Percentiles rank a stretch among this genome's conserved stretches.
These are phyloP conservation scores for Notodonta ziczac DNA, from an alignment of 2,888 invertebrate species.

Conservation along the genomic window DNA sequence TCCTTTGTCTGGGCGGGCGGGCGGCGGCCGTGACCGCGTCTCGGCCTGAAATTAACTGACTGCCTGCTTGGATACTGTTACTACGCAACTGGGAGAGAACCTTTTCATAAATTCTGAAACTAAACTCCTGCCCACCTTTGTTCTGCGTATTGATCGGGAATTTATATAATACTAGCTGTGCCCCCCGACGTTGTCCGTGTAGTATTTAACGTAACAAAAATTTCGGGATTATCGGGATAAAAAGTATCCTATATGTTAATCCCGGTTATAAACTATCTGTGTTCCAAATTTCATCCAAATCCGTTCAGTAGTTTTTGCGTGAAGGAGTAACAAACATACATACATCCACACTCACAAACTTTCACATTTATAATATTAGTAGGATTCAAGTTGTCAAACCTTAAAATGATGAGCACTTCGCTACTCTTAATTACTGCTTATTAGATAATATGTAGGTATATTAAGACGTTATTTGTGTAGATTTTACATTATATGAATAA, in stretches of 20 bases:
- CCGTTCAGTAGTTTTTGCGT: too few species aligned
- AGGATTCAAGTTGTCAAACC: neutral
- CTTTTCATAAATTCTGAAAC: constrained; percentile 23
- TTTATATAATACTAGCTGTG: neutral
- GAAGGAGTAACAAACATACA: too few species aligned
- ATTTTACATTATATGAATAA: neutral
- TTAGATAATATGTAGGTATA: neutral
- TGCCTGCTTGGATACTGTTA: constrained; percentile 33
- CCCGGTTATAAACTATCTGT: too few species aligned
- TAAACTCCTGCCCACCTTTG: constrained; percentile 10
- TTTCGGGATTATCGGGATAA: too few species aligned
- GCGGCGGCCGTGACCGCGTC: constrained; percentile 44
- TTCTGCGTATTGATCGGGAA: constrained; percentile 8
- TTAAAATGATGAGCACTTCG: neutral
- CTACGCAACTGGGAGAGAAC: constrained; percentile 19
- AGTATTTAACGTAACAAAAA: too few species aligned
- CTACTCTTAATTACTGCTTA: neutral
- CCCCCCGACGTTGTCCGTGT: too few species aligned
- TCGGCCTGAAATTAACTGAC: constrained; percentile 40
- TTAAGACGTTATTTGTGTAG: neutral
- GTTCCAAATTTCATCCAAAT: too few species aligned
- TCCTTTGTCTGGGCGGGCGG: constrained; percentile 34
- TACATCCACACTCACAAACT: too few species aligned
- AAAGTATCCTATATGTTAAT: too few species aligned
- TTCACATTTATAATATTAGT: too few species aligned